Conservation (phyloP, 2,888 invertebrate species). For the Rhagonycha fulva region DNA sequence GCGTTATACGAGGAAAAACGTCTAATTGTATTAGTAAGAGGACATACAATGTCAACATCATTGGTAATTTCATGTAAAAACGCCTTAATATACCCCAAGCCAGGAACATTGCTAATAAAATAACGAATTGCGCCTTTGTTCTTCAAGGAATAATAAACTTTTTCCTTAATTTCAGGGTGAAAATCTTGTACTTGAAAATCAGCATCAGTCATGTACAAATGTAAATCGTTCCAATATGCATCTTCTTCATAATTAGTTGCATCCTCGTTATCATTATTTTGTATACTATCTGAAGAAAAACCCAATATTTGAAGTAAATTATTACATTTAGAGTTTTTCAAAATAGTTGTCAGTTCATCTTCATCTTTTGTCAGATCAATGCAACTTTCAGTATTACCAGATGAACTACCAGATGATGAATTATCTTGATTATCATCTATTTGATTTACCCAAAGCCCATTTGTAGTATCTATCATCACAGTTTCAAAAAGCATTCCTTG, state of each 20-base stretch:
- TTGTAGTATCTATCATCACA: slow-evolving; percentile 40
- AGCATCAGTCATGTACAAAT: not conserved
- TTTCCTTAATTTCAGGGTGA: not conserved
- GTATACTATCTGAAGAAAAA: not conserved
- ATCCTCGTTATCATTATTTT: not conserved
- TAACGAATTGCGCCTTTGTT: slow-evolving; percentile 1
- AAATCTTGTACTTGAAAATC: slow-evolving; percentile 31
- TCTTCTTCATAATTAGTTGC: not conserved
- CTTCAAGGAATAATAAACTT: not conserved
- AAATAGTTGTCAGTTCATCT: not conserved
- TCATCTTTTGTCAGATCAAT: not conserved
- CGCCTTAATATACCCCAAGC: slow-evolving; percentile 29
- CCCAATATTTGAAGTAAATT: not conserved
- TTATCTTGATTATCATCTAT: not conserved
- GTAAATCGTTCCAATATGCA: not conserved
- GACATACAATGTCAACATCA: slow-evolving; percentile 21
- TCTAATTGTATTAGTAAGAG: slow-evolving; percentile 12
- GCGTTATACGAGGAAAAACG: slow-evolving; percentile 15
- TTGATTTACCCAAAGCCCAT: slow-evolving; percentile 41
- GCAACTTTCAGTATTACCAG: not conserved
- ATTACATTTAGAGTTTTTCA: not conserved
- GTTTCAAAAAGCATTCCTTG: not conserved
- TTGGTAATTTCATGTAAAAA: slow-evolving; percentile 7
- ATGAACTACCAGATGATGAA: not conserved
- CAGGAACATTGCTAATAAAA: slow-evolving; percentile 24